Evolutionary conservation across 2,888 invertebrate species (phyloP), one percentile per base, ranked within the genome.

Genomic region (Clistopyga incitator): DNA sequence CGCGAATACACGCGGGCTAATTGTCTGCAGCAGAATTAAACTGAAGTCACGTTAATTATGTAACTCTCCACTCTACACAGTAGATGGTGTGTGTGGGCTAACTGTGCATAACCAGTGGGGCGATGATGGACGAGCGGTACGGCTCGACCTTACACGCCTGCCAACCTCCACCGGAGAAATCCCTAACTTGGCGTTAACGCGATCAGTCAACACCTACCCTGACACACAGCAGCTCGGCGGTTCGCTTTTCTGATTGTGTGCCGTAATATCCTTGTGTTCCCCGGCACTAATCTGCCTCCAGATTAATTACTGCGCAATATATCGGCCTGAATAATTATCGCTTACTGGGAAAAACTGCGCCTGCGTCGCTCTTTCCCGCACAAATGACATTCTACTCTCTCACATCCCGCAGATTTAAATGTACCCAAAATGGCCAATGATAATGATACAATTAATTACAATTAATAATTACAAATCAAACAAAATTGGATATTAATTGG

Each of bases 21-120:
- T 92, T 90, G 90, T 91, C 91, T 89, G 87, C 87, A 89, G 88
- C 90, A 89, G 91, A 92, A 92, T 93, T 92, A 92, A 93, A 92
- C 91, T 91, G 90, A 91, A 92, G 92, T 92, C 92, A 88, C 89
- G 91, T 92, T 93, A 93, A 93, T 93, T 92, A 92, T 92, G 90
- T 88, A 92, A 91, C 87, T 88, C 85, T 82, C 87, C 87, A 86
- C 87, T 90, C 87, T 88, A 80, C 81, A 78, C 61, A 65, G 61
- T 76, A 80, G 74, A 74, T 42, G 52, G 18, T 80, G 52, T 83
- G 76, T 68, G 59, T 64, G 38, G 83, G 77, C 80, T 80, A 83
- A 81, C 84, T 64, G 80, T 87, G 87, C 86, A 85, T 87, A 88
- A 88, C 87, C 85, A 86, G 86, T 88, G 84, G 88, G 87, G 90